phyloP scores from a whole-genome alignment of 2,113 vertebrate species.

The Isichthys henryi region DNA sequence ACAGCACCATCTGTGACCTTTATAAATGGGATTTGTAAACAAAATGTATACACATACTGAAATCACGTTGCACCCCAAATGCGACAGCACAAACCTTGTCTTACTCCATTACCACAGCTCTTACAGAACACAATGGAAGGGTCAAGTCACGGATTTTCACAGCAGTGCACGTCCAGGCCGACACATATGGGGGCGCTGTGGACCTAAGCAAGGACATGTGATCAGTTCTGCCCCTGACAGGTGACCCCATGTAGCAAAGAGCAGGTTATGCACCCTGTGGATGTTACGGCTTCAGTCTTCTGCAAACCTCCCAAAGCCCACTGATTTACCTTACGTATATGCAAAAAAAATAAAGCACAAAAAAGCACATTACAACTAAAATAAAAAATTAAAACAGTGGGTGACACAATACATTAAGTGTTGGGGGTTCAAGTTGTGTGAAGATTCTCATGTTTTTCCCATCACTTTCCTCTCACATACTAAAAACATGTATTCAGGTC shows the following conservation, averaged over 20 bases:
- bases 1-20: not conserved
- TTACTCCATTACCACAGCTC: not conserved
- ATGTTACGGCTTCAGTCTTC: not conserved
- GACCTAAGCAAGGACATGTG: not conserved
- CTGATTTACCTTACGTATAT: not conserved
- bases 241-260: not conserved
- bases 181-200: not conserved
- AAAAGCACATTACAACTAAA: not conserved
- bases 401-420: not conserved
- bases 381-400: too few relatives aligned
- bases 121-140: not conserved
- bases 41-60: not conserved
- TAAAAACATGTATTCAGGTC: not conserved
- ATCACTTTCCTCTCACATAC: not conserved
- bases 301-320: not conserved
- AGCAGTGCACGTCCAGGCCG: not conserved
- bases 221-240: not conserved
- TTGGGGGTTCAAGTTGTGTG: not conserved
- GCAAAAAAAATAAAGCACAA: not conserved
- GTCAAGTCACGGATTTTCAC: not conserved
- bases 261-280: not conserved
- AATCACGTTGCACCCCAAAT: not conserved
- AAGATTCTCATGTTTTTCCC: not conserved
- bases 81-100: not conserved
- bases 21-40: not conserved